A percentile compares a stretch with the other conserved stretches of the same genome.
phyloP scores from a whole-genome alignment of 2,888 invertebrate species.

The Aspidiotus destructor region DNA sequence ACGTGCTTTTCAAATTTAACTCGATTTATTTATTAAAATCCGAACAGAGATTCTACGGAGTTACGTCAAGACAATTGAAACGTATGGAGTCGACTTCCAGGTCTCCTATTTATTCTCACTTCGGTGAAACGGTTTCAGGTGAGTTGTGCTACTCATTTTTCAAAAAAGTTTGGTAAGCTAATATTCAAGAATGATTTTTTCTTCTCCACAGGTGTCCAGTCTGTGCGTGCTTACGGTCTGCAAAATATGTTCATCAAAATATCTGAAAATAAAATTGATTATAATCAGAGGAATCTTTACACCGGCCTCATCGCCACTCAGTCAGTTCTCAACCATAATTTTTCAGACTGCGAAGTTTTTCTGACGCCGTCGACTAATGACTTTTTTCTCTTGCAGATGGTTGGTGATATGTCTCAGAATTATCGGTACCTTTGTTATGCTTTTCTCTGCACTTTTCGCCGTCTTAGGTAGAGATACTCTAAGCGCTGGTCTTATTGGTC shows the following conservation, averaged over 20 bases:
- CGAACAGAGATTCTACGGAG: slow-evolving; percentile 92
- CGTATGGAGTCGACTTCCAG: slow-evolving; percentile 85
- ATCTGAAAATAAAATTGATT: too few relatives aligned
- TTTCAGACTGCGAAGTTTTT: too few relatives aligned
- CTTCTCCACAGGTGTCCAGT: too few relatives aligned
- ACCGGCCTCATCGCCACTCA: slow-evolving; percentile 84
- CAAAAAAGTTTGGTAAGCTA: too few relatives aligned
- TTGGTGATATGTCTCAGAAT: slow-evolving; percentile 88
- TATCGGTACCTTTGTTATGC: slow-evolving; percentile 90
- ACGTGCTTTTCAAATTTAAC: too few relatives aligned
- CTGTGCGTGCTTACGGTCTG: too few relatives aligned
- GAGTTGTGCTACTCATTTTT: too few relatives aligned
- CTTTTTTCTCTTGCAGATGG: slow-evolving; percentile 56
- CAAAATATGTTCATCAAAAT: too few relatives aligned
- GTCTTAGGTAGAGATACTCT: slow-evolving; percentile 64
- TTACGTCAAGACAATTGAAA: slow-evolving; percentile 86
- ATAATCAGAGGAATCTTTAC: slow-evolving; percentile 85
- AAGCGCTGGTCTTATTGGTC: slow-evolving; percentile 70
- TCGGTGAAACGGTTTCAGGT: slow-evolving; percentile 80
- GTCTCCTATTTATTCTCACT: slow-evolving; percentile 95
- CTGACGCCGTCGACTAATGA: neutral
- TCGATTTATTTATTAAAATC: too few relatives aligned
- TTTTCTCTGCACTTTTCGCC: slow-evolving; percentile 88
- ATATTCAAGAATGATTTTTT: too few relatives aligned
- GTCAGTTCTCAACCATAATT: slow-evolving; percentile 39